Evolutionary conservation across 1,140 invertebrate species (phyloP), one percentile per base, ranked within the genome.

Genomic region (Sycophaga agraensis): DNA sequence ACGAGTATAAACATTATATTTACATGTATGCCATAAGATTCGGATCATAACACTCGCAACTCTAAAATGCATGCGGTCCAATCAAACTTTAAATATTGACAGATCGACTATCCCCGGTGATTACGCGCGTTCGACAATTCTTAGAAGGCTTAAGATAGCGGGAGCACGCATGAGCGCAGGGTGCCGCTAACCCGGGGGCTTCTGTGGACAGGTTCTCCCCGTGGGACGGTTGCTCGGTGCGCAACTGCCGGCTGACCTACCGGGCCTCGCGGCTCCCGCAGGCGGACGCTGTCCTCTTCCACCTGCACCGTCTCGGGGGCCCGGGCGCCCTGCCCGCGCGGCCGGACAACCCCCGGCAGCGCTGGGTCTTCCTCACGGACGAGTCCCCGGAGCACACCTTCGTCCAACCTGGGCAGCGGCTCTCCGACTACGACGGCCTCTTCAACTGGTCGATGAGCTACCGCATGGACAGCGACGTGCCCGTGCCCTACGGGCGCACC

Each of bases 371-470:
- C 63, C 70, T 86, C 11, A 85, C 81, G 0, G 84, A 87, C 60
- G 87, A 88, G 73, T 84, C 83, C 24, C 85, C 86, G 0, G 67
- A 76, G 8, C 66, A 85, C 45, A 85, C 84, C 0, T 85, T 85
- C 66, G 50, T 83, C 6, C 43, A 58, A 28, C 28, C 28, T 4
- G 5, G 28, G 5, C 68, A 74, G 37, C 70, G 70, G 17, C 61
- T 86, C 28, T 70, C 68, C 4, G 67, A 82, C 28, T 86, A 85
- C 54, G 79, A 85, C 51, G 79, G 82, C 22, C 21, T 86, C 7
- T 90, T 91, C 68, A 91, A 91, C 71, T 91, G 89, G 89, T 89
- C 89, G 1, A 91, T 91, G 89, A 86, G 84, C 2, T 91, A 90
- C 67, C 82, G 85, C 66, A 83, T 78, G 66, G 85, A 89, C 64